Percentiles rank a stretch among this genome's conserved stretches.
phyloP scores from a whole-genome alignment of 1,140 invertebrate species.

The Triops cancriformis region DNA sequence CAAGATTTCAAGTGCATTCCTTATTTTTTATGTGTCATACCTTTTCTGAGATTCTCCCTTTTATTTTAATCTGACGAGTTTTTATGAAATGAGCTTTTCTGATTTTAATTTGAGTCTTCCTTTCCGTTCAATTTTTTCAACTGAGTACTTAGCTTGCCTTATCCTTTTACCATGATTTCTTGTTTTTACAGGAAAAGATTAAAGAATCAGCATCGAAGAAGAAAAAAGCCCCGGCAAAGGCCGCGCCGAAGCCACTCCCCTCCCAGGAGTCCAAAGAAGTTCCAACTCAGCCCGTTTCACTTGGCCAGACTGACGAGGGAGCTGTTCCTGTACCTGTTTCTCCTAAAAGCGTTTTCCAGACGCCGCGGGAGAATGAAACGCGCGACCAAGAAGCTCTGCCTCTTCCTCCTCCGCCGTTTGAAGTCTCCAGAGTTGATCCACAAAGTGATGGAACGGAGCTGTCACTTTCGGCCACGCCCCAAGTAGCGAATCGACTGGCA shows the following conservation, averaged over 20 bases:
- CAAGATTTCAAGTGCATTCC: too few relatives aligned
- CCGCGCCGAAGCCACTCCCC: constrained; percentile 8
- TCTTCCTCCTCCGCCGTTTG: background rate
- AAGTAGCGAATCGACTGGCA: constrained; percentile 34
- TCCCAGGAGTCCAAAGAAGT: background rate
- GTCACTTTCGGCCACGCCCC: background rate
- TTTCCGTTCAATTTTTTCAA: too few relatives aligned
- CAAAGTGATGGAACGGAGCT: background rate
- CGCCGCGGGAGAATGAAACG: background rate
- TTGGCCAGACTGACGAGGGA: background rate
- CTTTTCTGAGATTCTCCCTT: too few relatives aligned
- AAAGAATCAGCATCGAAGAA: constrained; percentile 15
- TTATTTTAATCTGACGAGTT: too few relatives aligned
- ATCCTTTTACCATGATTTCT: background rate
- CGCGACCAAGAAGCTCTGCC: background rate
- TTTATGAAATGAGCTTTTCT: too few relatives aligned
- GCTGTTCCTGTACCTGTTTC: background rate
- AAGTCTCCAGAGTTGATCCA: background rate
- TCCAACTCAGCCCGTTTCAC: background rate
- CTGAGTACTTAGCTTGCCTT: too few relatives aligned
- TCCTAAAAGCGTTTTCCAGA: background rate
- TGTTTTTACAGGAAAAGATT: constrained; percentile 15
- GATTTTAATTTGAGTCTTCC: too few relatives aligned
- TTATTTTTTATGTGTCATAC: too few relatives aligned
- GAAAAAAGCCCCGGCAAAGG: background rate